These are phyloP conservation scores for Pseudotriccus pelzelni DNA, from an alignment of 2,797 vertebrate genomes.

Conservation along the genomic window DNA sequence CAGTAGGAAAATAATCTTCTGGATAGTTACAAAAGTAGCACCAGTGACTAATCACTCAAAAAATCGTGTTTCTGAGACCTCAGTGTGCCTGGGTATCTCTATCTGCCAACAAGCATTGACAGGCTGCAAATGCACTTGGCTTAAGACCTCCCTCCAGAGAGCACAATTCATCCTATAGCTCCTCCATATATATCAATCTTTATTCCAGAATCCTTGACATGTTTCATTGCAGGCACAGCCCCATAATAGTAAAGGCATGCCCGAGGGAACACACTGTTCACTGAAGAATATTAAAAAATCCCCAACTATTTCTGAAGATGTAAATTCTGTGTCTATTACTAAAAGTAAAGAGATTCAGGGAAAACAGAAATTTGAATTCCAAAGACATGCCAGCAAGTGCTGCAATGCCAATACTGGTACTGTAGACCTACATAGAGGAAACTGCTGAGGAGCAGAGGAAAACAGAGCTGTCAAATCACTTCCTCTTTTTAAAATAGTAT, in stretches of 20 bases:
- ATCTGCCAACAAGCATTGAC: neutral
- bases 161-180: neutral
- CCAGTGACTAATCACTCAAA: slow-evolving; percentile 6
- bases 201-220: neutral
- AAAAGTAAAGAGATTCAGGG: neutral
- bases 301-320: slow-evolving; percentile 17
- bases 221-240: neutral
- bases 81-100: neutral
- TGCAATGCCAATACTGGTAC: neutral
- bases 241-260: neutral
- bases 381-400: neutral
- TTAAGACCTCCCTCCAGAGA: slow-evolving; percentile 12
- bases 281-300: neutral
- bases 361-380: slow-evolving; percentile 50
- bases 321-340: neutral
- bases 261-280: neutral
- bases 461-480: neutral
- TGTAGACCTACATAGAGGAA: neutral
- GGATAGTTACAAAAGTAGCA: neutral
- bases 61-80: neutral
- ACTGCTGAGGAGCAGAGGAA: neutral
- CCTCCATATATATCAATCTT: neutral
- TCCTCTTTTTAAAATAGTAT: neutral
- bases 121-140: slow-evolving; percentile 35
- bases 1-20: slow-evolving; percentile 21